Evolutionary conservation across 2,797 vertebrate genomes (phyloP).

Genomic region (Betta splendens): DNA sequence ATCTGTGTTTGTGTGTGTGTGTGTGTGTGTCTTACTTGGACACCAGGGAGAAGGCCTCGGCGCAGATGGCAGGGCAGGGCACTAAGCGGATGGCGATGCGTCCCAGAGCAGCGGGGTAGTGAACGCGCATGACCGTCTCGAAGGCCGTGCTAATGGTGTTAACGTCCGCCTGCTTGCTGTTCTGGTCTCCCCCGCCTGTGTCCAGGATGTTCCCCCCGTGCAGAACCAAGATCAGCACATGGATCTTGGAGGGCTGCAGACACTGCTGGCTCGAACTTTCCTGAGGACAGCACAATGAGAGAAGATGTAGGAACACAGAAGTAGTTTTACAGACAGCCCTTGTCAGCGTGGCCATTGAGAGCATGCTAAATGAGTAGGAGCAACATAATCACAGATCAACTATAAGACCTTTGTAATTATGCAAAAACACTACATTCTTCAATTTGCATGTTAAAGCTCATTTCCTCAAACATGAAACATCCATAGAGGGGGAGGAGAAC

Average conservation of each 20-base stretch:
- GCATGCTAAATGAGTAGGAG: conserved; percentile 24
- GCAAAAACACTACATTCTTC: conserved; percentile 21
- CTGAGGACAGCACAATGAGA: conserved; percentile 61
- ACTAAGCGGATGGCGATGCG: conserved; percentile 93
- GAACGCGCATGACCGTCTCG: conserved; percentile 93
- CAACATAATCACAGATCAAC: conserved; percentile 34
- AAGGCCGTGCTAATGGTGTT: conserved; percentile 93
- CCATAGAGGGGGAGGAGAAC: conserved; percentile 41
- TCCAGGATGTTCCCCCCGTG: conserved; percentile 99
- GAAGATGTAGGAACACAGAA: neutral
- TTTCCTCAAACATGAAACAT: conserved; percentile 42
- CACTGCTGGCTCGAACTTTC: conserved; percentile 85
- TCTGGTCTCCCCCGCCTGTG: conserved; percentile 90
- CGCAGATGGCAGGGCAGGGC: conserved; percentile 94
- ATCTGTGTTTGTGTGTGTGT: too few species aligned
- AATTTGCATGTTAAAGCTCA: conserved; percentile 17
- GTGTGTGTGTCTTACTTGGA: conserved; percentile 86
- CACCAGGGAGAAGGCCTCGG: conserved; percentile 94
- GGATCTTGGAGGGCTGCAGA: conserved; percentile 89
- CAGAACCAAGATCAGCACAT: conserved; percentile 92
- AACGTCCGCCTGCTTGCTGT: conserved; percentile 93
- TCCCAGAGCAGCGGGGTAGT: conserved; percentile 94
- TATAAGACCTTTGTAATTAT: neutral
- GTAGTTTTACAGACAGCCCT: neutral
- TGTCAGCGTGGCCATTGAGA: conserved; percentile 18